Evolutionary conservation across 2,888 invertebrate genomes (phyloP).

Genomic region (Drosophila quinaria): DNA sequence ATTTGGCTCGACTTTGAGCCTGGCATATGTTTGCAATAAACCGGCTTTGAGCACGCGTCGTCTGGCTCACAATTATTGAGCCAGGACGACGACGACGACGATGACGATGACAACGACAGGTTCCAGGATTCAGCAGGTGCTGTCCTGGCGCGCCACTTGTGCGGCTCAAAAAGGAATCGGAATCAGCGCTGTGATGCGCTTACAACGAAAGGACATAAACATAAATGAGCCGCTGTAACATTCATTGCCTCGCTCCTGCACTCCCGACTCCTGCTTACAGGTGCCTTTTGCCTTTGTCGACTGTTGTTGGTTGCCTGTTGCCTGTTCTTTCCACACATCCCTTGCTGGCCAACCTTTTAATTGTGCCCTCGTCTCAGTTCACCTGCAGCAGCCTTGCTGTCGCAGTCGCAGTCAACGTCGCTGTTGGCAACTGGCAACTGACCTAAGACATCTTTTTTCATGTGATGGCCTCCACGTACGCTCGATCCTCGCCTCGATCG

Average conservation of each 20-base stretch:
- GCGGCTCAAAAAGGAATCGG: constrained; percentile 71
- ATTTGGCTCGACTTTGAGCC: constrained; percentile 56
- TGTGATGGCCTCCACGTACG: constrained; percentile 72
- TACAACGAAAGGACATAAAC: constrained; percentile 81
- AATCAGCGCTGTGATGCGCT: constrained; percentile 68
- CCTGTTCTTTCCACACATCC: constrained; percentile 28
- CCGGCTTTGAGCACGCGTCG: constrained; percentile 80
- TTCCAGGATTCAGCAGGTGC: constrained; percentile 80
- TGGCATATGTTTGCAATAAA: constrained; percentile 74
- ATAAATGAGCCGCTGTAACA: constrained; percentile 81
- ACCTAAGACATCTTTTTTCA: constrained; percentile 84
- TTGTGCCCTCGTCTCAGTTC: constrained; percentile 70
- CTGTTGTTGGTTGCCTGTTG: constrained; percentile 1
- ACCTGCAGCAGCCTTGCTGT: constrained; percentile 66
- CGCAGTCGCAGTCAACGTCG: constrained; percentile 9
- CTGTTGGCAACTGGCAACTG: constrained; percentile 62
- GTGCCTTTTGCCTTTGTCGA: constrained; percentile 62
- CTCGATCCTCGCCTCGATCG: constrained; percentile 23
- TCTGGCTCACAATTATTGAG: constrained; percentile 78
- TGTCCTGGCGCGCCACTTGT: constrained; percentile 56
- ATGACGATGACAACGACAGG: constrained; percentile 67
- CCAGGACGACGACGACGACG: constrained; percentile 50
- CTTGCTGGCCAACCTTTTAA: constrained; percentile 63
- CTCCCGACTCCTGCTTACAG: constrained; percentile 63
- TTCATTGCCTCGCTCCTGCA: constrained; percentile 54